Evolutionary conservation across 2,888 invertebrate species (phyloP), one percentile per base, ranked within the genome.

Genomic region (Balanococcus diminutus): DNA sequence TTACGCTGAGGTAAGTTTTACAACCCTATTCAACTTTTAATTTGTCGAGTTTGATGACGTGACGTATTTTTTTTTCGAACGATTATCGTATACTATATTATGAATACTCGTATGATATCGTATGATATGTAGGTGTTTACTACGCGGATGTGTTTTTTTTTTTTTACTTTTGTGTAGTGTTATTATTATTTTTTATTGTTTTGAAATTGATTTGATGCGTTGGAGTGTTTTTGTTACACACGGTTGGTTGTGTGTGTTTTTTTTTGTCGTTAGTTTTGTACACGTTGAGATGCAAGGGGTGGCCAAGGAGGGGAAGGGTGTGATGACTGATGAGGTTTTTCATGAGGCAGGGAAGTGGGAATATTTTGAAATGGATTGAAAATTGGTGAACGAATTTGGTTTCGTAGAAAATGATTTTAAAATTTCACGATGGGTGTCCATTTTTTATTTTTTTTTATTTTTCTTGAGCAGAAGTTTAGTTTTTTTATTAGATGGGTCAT

Each of bases 1-100:
- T 90, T 99, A 99, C 91, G 98, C 99, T 88, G 99, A 99, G 96
- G 99, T 99, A 93, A 91, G 91, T 89, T 31, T 2, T 5, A 14
- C 6, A 14, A n/a, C n/a, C n/a, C n/a, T n/a, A n/a, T n/a, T n/a
- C 1, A 8, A 56, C 22, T n/a, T n/a, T 61, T 61, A 19, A 9
- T 46, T 46, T 67, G 14, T 19, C 67, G 67, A 16, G 56, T 56
- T 67, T 28, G 36, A 79, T 32, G 19, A 79, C n/a, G 75, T 79
- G 19, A 36, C 11, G 75, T 32, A 32, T 79, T 79, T 85, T 32
- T 39, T 81, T 39, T 82, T 82, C 31, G 28, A 67, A 39, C 22
- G 22, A 56, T 31, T 72, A 72, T 31, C 31, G 14, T 56, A 28
- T 31, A 32, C 16, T 8, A 46, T n/a, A 22, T 36, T 25, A 83